Evolutionary conservation across 2,888 invertebrate species (phyloP), one percentile per base, ranked within the genome.

Genomic region (Noctuana brunneofusca): DNA sequence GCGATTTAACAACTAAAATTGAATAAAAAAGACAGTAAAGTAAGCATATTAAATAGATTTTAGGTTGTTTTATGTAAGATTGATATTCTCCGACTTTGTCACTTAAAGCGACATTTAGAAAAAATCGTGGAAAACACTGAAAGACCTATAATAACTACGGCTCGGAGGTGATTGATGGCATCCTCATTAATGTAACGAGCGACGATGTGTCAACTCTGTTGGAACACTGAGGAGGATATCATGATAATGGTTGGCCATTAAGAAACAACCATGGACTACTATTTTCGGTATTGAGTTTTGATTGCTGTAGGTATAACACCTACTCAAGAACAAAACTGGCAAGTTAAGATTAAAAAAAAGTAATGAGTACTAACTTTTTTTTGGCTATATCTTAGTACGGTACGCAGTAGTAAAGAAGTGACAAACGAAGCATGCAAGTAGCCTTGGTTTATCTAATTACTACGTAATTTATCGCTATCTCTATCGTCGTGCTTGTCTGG

Each of bases 181-280:
- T 20, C 41, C 50, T 52, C 52, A 18, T 58, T 58, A 41, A 27
- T 43, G 30, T 58, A 58, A 58, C 50, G 58, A 52, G 50, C 58
- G 41, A 27, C 41, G 41, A 58, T 52, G 41, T 52, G 27, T 58
- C 58, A 58, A 58, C 49, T 16, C 24, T 14, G 38, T n/a, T 41
- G 27, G 41, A 41, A 16, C 41, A 41, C 41, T 16, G 0, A 41
- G 41, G 38, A 2, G 16, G 41, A 41, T 38, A 38, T 41, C 41
- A 16, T 9, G 41, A 41, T 41, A 16, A 41, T 41, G 41, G 41
- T 9, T 5, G 6, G 16, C 41, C 41, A 41, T 41, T 41, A 41
- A 16, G 41, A 41, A 41, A 41, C 41, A 41, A 41, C 41, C 41
- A 4, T 16, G 16, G 41, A 41, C 41, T 41, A 41, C 41, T 41